Conservation (phyloP, 2,113 vertebrate genomes). For the Genyomyrus donnyi region DNA sequence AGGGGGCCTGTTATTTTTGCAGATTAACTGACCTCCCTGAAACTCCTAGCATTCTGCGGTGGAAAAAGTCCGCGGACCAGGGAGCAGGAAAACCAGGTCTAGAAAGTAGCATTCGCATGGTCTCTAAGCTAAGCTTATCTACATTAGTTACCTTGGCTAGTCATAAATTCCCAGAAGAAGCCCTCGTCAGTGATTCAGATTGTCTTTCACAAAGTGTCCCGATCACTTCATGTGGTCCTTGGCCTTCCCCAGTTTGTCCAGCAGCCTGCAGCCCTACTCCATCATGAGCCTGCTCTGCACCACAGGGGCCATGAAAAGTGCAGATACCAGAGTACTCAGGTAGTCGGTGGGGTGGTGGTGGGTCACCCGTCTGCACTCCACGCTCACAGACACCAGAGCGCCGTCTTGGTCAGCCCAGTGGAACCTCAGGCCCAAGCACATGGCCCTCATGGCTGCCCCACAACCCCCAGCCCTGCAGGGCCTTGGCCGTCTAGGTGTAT, state of each 20-base stretch:
- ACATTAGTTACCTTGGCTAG: no score
- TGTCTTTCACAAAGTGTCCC: conserved; percentile 56
- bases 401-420: conserved; percentile 34
- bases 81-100: not conserved
- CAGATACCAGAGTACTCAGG: conserved; percentile 47
- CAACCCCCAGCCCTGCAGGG: conserved; percentile 61
- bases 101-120: not conserved
- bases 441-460: conserved; percentile 73
- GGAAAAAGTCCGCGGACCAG: not conserved
- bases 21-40: not conserved
- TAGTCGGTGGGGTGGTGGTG: no score
- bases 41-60: not conserved
- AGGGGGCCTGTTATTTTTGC: not conserved
- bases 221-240: conserved; percentile 51
- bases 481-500: conserved; percentile 75
- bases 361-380: no score
- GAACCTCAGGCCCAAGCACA: conserved; percentile 73
- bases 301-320: conserved; percentile 64
- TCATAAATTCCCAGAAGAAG: no score
- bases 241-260: conserved; percentile 44
- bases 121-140: no score
- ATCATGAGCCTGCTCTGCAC: conserved; percentile 44
- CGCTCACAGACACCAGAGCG: no score
- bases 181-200: conserved; percentile 61
- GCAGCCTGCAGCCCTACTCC: conserved; percentile 51